These are phyloP conservation scores for Melierax canorus DNA, from an alignment of 2,113 vertebrate species.

Conservation along the genomic window DNA sequence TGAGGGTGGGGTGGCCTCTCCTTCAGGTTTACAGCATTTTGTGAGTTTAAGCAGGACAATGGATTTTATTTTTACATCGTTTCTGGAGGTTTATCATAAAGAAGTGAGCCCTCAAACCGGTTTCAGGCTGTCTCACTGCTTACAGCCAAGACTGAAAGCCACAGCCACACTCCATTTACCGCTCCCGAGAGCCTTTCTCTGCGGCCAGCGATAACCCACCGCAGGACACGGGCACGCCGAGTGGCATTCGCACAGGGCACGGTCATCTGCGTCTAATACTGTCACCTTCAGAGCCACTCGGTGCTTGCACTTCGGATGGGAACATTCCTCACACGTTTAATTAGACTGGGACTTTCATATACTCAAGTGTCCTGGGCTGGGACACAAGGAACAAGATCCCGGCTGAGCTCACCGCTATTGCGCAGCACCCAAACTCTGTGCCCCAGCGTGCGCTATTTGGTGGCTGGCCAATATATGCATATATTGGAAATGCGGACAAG, in stretches of 20 bases:
- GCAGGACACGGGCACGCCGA: rapidly evolving
- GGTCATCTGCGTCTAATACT: rapidly evolving
- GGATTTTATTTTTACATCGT: not conserved
- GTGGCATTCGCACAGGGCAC: rapidly evolving
- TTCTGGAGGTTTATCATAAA: not conserved
- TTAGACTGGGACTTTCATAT: not conserved
- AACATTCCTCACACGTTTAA: not conserved
- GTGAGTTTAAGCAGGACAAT: not conserved
- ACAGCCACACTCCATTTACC: not conserved
- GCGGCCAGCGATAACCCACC: not conserved
- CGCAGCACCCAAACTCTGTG: not conserved
- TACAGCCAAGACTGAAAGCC: not conserved
- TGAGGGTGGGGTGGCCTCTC: not conserved
- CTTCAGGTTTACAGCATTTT: not conserved
- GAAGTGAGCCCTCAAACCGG: not conserved
- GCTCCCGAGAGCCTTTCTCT: not conserved
- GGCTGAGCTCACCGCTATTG: not conserved
- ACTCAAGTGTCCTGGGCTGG: not conserved
- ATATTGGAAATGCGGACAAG: not conserved
- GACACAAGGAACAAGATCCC: not conserved
- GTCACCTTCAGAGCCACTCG: not conserved
- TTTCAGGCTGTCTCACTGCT: not conserved
- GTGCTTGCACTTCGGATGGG: not conserved
- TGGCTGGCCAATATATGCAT: not conserved
- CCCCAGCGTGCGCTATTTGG: rapidly evolving